Evolutionary conservation across 2,797 vertebrate genomes (phyloP).

Genomic region (Anabacerthia variegaticeps): DNA sequence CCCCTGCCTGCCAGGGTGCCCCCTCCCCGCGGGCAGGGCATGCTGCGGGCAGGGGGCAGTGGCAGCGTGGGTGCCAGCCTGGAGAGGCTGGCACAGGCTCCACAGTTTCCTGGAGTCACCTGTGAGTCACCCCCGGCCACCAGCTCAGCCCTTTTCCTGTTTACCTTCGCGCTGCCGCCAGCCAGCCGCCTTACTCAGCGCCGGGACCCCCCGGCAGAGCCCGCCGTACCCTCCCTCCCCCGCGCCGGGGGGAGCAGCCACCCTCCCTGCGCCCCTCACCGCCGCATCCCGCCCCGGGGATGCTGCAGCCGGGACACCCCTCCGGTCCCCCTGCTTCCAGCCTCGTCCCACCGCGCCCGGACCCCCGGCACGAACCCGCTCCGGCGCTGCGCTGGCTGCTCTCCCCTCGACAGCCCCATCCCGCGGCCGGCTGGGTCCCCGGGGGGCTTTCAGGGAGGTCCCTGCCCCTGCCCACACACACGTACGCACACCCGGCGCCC

Average conservation of each 20-base stretch:
- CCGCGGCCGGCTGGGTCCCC: not conserved
- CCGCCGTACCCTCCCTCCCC: not conserved
- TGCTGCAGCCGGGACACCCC: not conserved
- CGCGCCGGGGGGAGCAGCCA: not conserved
- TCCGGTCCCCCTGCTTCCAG: not conserved
- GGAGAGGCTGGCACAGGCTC: not conserved
- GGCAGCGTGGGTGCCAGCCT: not conserved
- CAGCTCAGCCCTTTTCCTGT: slow-evolving; percentile 66
- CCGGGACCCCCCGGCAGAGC: not conserved
- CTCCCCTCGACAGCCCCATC: not conserved
- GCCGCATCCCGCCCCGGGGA: not conserved
- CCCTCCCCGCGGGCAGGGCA: not conserved
- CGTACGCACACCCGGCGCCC: slow-evolving; percentile 37
- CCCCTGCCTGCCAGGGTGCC: too few species aligned
- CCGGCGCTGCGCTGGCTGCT: not conserved
- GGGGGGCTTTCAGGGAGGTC: slow-evolving; percentile 61
- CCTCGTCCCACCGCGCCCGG: not conserved
- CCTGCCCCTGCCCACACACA: slow-evolving; percentile 62
- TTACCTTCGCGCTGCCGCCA: slow-evolving; percentile 47
- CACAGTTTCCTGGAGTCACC: slow-evolving; percentile 40
- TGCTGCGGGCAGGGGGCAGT: not conserved
- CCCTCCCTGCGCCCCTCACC: not conserved
- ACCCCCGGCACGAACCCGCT: not conserved
- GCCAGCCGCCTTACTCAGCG: slow-evolving; percentile 25
- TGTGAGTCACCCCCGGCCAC: slow-evolving; percentile 41